Base-by-base conservation (phyloP, 2,113 vertebrate species). In the Ophthalmolycus amberensis region DNA sequence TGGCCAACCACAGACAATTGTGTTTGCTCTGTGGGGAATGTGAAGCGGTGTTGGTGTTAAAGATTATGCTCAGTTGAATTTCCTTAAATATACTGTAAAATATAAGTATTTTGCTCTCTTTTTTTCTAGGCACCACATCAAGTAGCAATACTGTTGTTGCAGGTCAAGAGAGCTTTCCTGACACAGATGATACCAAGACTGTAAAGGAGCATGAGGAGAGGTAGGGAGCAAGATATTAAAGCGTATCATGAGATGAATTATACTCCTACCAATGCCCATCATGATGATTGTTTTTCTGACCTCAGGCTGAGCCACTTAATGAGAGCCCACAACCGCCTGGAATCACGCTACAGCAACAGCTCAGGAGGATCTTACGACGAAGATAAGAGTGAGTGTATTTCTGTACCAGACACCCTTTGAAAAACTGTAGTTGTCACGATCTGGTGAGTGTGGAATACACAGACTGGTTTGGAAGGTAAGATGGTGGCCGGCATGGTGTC, bases 331-430 rank as follows among this genome's bases (percentile, higher is more conserved):
- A 97, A 96, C 27, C 97, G 97, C 7, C 94, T 99, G 42, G 98
- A 99, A 79, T 99, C 98, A 5, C 96, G 97, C 83, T 98, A 99
- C 94, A 99, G 98, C 90, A 99, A 98, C 90, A 99, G 98, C 86
- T 99, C 98, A 0, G 98, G 98, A 90, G 97, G 98, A 72, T 99
- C 98, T 4, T 99, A 99, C 0, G 98, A 99, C 75, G 98, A 99
- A 82, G 98, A 99, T 74, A 99, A 98, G 93, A 96, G 98, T 99
- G 92, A 97, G 97, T 95, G 62, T 75, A 60, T 66, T 81, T 79
- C 11, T 80, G 42, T 56, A 9, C 27, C 48, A 56, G 78, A 58
- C 60, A 60, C 15, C 20, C 18, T 69, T 0, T 70, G 71, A 65
- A 73, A 50, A 71, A 68, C 32, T 48, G 48, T 42, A 34, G 29